Base-by-base conservation (phyloP, 2,113 vertebrate species). In the Sylvietta virens region DNA sequence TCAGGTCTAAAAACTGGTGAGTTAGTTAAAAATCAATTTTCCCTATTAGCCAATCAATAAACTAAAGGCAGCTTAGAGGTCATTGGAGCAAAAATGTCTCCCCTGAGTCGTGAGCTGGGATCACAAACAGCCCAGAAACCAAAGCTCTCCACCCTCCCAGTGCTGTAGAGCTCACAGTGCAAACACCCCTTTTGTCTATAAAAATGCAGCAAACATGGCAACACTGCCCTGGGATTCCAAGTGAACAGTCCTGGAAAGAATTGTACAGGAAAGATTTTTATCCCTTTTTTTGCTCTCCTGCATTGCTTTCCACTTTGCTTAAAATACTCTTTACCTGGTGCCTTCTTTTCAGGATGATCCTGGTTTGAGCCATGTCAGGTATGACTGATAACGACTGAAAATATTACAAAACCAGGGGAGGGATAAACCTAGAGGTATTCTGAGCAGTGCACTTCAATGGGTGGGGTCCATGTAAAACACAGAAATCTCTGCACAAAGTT, bases 1-100 rank as follows among this genome's bases (percentile, higher is more conserved):
- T 89, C 42, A 56, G 69, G 50, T 77, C 90, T 80, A 62, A 86
- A 94, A 93, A 92, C 70, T 28, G 53, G 86, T 50, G 61, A 95
- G 90, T 93, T 84, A 82, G 90, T 95, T 94, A 84, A 93, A 97
- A 95, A 92, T 96, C 93, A 92, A 94, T 97, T 92, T 94, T 86
- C 86, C 80, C 83, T 95, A 66, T 94, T 95, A 97, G 92, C 77
- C 84, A 95, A 96, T 96, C 72, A 93, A 85, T 96, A 96, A 95
- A 35, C 62, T 93, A 72, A 91, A 88, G 73, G 67, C 84, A 90
- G 51, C 77, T 96, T 83, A 85, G 95, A 92, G 93, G 91, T 94
- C 73, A 94, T 6, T 31, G 76, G 92, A 85, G 88, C 76, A 96
- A 22, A 71, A 90, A 51, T 37, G 42, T 61, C 56, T 82, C 88